Base-by-base conservation (phyloP, 2,113 vertebrate species). In the Zingel zingel region DNA sequence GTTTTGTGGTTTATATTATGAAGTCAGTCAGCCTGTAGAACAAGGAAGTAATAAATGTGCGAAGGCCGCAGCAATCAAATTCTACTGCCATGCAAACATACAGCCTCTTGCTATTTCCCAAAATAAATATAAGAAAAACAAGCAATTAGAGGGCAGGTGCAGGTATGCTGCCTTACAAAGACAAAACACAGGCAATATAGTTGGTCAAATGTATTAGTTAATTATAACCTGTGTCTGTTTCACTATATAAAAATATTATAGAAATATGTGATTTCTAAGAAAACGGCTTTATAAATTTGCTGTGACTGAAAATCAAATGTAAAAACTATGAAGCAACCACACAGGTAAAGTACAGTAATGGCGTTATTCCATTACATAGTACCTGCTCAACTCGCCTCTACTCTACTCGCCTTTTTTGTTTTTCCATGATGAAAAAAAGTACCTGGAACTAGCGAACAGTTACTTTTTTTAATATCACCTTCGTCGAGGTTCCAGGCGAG, bases 1-100 rank as follows among this genome's bases (percentile, higher is more conserved):
- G 25, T 39, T 25, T 47, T 3, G 11, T 64, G 51, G 54, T 77
- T 86, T 75, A 53, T 45, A 50, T 23, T 21, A 18, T 36, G 6
- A 50, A 8, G 18, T 50, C 10, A 2, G 1, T 77, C 7, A 1
- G 1, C 71, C 25, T 61, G 23, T 10, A 5, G 15, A 64, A 45
- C 3, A 45, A 45, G 69, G 13, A 54, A 39, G 47, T 57, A 54
- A 25, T 61, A 15, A 59, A 56, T 73, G 50, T 12, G 4, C 21
- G 1, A 3, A 51, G 7, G 33, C 48, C n/a, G 43, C 47, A 67
- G 7, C 12, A 25, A 74, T 78, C 36, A 66, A 53, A 68, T 14
- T 1, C 2, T 25, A 27, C 30, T 50, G 9, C 16, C 9, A 18
- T 30, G 11, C 15, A 51, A 79, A 77, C 30, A 43, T 11, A 11